phyloP scores from a whole-genome alignment of 2,797 vertebrate genomes.

The Peromyscus attwateri region DNA sequence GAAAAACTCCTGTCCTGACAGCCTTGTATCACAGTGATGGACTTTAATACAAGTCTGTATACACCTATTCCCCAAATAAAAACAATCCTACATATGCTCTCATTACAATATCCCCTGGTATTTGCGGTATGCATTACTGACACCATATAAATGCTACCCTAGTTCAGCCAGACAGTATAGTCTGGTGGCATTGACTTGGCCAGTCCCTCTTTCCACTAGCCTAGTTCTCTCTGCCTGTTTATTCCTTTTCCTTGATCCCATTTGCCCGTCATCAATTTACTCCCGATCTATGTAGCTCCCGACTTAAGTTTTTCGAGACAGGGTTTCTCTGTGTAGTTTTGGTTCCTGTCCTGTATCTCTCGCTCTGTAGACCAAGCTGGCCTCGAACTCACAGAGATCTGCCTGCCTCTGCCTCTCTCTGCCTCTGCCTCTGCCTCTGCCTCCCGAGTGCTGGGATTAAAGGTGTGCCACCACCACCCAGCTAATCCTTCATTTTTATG shows the following conservation, averaged over 20 bases:
- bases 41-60: slow-evolving; percentile 11
- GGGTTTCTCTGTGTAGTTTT: no score
- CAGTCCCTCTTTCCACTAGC: slow-evolving; percentile 4
- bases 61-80: neutral
- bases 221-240: slow-evolving; percentile 19
- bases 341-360: no score
- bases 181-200: neutral
- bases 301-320: no score
- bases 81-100: neutral
- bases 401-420: no score
- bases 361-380: no score
- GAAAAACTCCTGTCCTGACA: neutral
- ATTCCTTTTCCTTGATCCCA: neutral
- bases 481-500: neutral
- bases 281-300: no score
- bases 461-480: no score
- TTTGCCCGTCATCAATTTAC: neutral
- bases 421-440: no score
- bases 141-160: neutral
- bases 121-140: neutral
- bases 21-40: neutral
- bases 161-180: neutral
- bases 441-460: no score
- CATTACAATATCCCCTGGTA: neutral
- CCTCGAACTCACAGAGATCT: no score